Evolutionary conservation across 2,888 invertebrate species (phyloP).

Genomic region (Ormyrus thymus): DNA sequence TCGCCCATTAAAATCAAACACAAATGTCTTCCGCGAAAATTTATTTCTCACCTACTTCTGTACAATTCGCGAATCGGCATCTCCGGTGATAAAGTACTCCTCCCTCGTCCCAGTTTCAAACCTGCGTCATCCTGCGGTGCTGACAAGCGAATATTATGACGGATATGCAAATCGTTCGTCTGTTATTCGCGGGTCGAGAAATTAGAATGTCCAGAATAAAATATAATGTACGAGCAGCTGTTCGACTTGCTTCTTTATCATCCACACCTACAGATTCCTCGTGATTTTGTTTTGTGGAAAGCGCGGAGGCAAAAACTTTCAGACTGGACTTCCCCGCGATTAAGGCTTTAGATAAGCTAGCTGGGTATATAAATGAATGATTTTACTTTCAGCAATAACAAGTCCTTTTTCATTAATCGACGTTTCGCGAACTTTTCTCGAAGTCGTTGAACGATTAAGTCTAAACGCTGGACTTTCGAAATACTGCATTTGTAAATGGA

Average conservation of each 20-base stretch:
- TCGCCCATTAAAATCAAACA: too few relatives aligned
- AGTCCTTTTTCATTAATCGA: conserved; percentile 1
- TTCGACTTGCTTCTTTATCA: too few relatives aligned
- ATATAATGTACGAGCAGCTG: too few relatives aligned
- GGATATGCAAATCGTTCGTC: too few relatives aligned
- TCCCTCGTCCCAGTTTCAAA: too few relatives aligned
- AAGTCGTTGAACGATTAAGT: conserved; percentile 28
- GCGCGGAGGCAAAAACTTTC: neutral
- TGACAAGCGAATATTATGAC: too few relatives aligned
- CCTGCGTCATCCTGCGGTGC: too few relatives aligned
- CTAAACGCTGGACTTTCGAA: conserved; percentile 15
- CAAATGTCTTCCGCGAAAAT: too few relatives aligned
- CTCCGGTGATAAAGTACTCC: neutral
- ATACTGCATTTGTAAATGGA: conserved; percentile 20
- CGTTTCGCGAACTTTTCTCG: conserved; percentile 4
- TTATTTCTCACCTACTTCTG: too few relatives aligned
- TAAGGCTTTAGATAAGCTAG: neutral
- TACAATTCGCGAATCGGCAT: neutral
- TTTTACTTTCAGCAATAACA: conserved; percentile 33
- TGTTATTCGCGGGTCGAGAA: too few relatives aligned
- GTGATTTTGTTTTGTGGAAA: conserved; percentile 29
- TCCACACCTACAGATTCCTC: neutral
- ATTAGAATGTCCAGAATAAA: too few relatives aligned
- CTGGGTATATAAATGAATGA: conserved; percentile 9
- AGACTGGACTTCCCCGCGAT: neutral